Percentiles rank a stretch among this genome's conserved stretches.
These are phyloP conservation scores for Tortrix viridana DNA, from an alignment of 2,888 invertebrate genomes.

Conservation along the genomic window DNA sequence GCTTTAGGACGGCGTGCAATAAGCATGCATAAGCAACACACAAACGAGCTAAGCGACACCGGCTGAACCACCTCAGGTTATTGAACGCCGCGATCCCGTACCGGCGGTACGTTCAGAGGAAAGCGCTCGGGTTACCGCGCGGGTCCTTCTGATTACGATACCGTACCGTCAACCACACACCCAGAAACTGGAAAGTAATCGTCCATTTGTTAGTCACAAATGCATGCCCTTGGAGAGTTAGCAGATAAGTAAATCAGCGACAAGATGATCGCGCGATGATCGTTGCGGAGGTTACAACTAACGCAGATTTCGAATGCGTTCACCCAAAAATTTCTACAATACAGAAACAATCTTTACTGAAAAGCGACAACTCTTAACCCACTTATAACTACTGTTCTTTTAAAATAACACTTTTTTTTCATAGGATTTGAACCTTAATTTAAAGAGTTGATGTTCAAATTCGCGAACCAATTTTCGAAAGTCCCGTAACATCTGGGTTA, in stretches of 20 bases:
- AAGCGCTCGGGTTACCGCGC: slow-evolving; percentile 97
- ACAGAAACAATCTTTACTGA: no score
- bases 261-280: no score
- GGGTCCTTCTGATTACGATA: slow-evolving; percentile 99
- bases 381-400: no score
- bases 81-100: slow-evolving; percentile 61
- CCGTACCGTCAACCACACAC: slow-evolving; percentile 97
- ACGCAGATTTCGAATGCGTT: no score
- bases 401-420: no score
- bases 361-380: no score
- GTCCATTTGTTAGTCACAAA: slow-evolving; percentile 71
- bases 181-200: slow-evolving; percentile 92
- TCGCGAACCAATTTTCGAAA: no score
- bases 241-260: background rate
- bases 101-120: slow-evolving; percentile 90
- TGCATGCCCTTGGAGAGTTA: slow-evolving; percentile 43
- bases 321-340: no score
- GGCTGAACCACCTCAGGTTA: slow-evolving; percentile 77
- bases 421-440: no score
- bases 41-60: slow-evolving; percentile 38
- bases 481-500: no score
- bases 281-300: no score
- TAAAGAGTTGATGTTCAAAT: no score
- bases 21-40: slow-evolving; percentile 42
- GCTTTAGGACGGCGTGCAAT: background rate